phyloP scores from a whole-genome alignment of 2,113 vertebrate species.

The Microcebus lehilahytsara region DNA sequence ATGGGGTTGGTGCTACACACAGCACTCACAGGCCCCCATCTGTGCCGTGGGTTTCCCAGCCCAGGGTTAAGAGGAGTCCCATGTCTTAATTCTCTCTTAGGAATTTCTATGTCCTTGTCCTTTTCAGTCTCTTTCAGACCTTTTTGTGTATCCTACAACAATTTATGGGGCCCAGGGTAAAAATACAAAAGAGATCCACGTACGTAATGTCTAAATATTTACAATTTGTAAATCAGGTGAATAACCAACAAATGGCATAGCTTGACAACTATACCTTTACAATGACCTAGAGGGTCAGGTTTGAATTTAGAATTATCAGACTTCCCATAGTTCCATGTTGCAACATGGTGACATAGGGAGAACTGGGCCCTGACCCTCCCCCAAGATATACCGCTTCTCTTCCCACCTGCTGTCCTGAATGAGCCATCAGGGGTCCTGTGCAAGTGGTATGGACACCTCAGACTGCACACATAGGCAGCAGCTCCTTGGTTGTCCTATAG shows the following conservation, averaged over 20 bases:
- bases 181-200: not conserved
- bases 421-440: not conserved
- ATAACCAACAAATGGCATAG: not conserved
- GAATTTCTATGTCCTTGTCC: not conserved
- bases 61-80: not conserved
- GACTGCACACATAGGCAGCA: not conserved
- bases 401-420: not conserved
- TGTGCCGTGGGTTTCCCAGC: not conserved
- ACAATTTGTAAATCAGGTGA: not conserved
- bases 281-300: not conserved
- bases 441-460: not conserved
- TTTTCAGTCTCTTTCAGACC: not conserved
- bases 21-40: too few relatives aligned
- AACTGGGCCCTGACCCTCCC: not conserved
- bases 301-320: not conserved
- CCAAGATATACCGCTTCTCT: not conserved
- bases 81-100: too few relatives aligned
- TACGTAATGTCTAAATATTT: not conserved
- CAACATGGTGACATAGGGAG: not conserved
- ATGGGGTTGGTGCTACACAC: accelerated
- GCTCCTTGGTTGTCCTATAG: not conserved
- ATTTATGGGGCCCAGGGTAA: not conserved
- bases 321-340: not conserved
- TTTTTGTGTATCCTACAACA: not conserved
- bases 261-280: not conserved